Evolutionary conservation across 2,888 invertebrate genomes (phyloP).

Genomic region (Eulithis prunata): DNA sequence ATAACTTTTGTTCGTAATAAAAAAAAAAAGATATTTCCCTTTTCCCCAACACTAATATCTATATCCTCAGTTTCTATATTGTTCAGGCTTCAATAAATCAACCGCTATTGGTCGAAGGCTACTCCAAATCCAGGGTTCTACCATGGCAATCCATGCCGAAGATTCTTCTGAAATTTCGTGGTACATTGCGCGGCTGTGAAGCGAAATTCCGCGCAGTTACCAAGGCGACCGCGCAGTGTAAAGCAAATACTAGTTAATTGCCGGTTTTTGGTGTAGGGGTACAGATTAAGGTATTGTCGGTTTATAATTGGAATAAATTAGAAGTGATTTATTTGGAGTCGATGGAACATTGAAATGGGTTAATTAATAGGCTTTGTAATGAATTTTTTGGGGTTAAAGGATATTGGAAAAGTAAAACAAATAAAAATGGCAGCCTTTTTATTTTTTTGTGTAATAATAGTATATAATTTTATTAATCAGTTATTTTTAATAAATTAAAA

Average conservation of each 20-base stretch:
- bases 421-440: neutral
- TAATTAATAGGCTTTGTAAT: conserved; percentile 23
- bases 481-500: too few species aligned
- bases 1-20: too few species aligned
- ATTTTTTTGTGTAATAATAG: neutral
- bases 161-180: too few species aligned
- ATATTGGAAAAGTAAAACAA: neutral
- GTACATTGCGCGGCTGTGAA: too few species aligned
- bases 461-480: too few species aligned
- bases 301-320: conserved; percentile 43
- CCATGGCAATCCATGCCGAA: too few species aligned
- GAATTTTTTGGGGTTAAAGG: neutral
- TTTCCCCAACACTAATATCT: conserved; percentile 11
- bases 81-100: conserved; percentile 38
- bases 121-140: conserved; percentile 18
- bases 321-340: conserved; percentile 32
- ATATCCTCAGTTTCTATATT: conserved; percentile 28
- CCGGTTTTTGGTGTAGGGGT: neutral
- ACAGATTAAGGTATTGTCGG: conserved; percentile 39
- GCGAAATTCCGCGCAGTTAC: too few species aligned
- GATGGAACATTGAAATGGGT: conserved; percentile 22
- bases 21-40: neutral
- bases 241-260: too few species aligned
- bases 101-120: conserved; percentile 23
- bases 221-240: too few species aligned